Conservation (phyloP, 2,113 vertebrate species). For the Colinus virginianus region DNA sequence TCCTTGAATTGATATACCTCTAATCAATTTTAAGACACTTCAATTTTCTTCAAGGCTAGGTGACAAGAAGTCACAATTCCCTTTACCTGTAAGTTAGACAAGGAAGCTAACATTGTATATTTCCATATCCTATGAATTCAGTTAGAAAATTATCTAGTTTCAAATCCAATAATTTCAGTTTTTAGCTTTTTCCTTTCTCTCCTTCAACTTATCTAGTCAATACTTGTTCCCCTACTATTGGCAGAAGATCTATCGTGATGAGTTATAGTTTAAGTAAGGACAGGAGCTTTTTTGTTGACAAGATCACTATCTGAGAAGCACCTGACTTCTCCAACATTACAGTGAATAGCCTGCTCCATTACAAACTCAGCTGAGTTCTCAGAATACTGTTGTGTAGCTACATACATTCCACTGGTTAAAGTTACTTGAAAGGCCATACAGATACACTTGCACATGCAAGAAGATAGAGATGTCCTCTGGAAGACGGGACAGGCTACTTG, state of each 20-base stretch:
- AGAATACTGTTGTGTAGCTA: not conserved
- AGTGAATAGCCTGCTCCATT: not conserved
- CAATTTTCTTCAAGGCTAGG: not conserved
- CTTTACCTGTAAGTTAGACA: not conserved
- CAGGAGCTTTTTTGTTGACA: not conserved
- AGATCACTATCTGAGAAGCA: not conserved
- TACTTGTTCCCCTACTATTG: not conserved
- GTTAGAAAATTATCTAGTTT: not conserved
- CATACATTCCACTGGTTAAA: not conserved
- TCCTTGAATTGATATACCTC: not conserved
- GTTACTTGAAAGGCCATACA: not conserved
- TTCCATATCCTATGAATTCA: not conserved
- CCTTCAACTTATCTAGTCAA: not conserved
- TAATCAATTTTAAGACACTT: not conserved
- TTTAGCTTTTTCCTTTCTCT: not conserved
- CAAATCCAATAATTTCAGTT: not conserved
- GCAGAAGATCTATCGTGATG: not conserved
- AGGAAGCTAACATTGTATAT: not conserved
- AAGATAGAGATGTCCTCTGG: not conserved
- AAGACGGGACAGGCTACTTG: too few relatives aligned
- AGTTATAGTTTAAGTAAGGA: not conserved
- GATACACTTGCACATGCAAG: not conserved
- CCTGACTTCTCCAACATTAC: not conserved
- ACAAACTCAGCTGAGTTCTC: not conserved
- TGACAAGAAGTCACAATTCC: not conserved